A percentile compares a stretch with the other conserved stretches of the same genome.
phyloP scores from a whole-genome alignment of 2,797 vertebrate species.

The Halcyon smyrnensis region DNA sequence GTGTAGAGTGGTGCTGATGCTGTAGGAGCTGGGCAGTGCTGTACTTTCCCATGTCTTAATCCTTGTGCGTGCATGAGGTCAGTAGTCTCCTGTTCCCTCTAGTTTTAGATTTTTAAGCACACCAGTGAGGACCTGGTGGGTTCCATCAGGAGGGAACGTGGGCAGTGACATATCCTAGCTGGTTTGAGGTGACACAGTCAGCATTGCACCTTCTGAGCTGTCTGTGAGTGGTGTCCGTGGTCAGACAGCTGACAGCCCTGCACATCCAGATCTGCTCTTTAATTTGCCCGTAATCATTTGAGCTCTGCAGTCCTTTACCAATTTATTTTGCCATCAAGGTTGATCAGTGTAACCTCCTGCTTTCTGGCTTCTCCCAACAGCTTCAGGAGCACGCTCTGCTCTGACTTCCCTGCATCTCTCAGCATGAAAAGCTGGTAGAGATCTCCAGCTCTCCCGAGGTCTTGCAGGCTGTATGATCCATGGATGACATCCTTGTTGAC shows the following conservation, averaged over 20 bases:
- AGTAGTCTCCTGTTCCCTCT: neutral
- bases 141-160: neutral
- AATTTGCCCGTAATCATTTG: fast-evolving
- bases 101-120: neutral
- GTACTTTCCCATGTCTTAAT: neutral
- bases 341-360: neutral
- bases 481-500: neutral
- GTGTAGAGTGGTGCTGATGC: fast-evolving
- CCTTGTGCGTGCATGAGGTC: neutral
- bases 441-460: neutral
- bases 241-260: neutral
- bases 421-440: neutral
- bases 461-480: neutral
- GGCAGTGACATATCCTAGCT: neutral
- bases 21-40: neutral
- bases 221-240: neutral
- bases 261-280: neutral
- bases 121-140: neutral
- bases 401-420: neutral
- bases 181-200: fast-evolving
- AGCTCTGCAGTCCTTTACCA: neutral
- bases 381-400: neutral
- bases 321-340: neutral
- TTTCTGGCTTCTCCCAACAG: neutral
- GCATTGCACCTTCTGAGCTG: neutral